Evolutionary conservation across 2,888 invertebrate species (phyloP), one percentile per base, ranked within the genome.

Genomic region (Noctua janthina): DNA sequence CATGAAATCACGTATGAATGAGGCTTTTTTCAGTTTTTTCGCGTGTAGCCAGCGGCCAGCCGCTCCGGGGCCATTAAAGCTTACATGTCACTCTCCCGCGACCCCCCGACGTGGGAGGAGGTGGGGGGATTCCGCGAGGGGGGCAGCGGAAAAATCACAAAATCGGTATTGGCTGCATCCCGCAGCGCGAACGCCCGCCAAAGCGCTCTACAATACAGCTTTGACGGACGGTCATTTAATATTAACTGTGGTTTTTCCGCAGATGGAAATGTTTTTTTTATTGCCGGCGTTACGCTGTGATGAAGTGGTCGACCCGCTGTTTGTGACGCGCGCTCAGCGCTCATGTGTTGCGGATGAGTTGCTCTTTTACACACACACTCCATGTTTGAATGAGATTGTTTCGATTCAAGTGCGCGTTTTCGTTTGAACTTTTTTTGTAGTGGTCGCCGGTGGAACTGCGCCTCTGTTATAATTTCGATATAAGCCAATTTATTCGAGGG

Each of bases 161-260:
- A 96, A 96, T 96, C 95, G 96, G 95, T 95, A 96, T 96, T 93
- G 96, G 95, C 94, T 93, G 94, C 93, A 93, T 94, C 95, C 96
- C 95, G 94, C 95, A 91, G 94, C 93, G 95, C 91, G 89, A 84
- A 93, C 89, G 92, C 86, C 91, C 92, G 89, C 92, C 94, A 93
- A 94, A 95, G 93, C 95, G 92, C 93, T 93, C 93, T 91, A 95
- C 96, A 95, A 96, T 95, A 95, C 95, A 95, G 95, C 95, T 96
- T 97, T 97, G 97, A 96, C 95, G 95, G 94, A 96, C 96, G 96
- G 94, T 96, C 96, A 96, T 97, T 96, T 97, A 96, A 96, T 97
- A 97, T 97, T 96, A 96, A 96, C 97, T 96, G 97, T 93, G 96
- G 96, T 96, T 96, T 96, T 95, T 94, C 95, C 96, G 94, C 96